Evolutionary conservation across 2,888 invertebrate genomes (phyloP).

Genomic region (Leptinotarsa haldemani): DNA sequence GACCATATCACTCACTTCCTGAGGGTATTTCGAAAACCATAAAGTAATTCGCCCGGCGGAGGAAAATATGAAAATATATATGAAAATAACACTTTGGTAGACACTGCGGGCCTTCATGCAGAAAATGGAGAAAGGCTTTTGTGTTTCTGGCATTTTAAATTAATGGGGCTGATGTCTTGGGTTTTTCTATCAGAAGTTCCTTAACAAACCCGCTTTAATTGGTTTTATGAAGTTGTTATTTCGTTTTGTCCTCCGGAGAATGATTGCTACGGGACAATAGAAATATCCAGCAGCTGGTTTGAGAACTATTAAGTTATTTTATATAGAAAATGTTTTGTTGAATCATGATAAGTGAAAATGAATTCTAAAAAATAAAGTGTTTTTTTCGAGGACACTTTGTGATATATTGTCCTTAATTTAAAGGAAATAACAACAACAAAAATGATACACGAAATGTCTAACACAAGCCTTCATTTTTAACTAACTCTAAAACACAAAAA

Average conservation of each 20-base stretch:
- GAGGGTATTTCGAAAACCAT: background rate
- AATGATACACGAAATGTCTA: too few species aligned
- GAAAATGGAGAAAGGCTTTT: constrained; percentile 3
- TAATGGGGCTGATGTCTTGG: background rate
- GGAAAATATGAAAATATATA: background rate
- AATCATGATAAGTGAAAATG: too few species aligned
- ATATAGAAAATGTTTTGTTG: background rate
- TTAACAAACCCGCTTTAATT: background rate
- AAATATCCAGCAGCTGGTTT: background rate
- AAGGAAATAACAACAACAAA: too few species aligned
- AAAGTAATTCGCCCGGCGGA: background rate
- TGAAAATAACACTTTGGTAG: constrained; percentile 9
- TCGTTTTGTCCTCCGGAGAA: constrained; percentile 2
- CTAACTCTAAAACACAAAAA: too few species aligned
- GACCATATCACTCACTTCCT: constrained; percentile 18
- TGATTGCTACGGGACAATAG: background rate
- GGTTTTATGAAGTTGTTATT: background rate
- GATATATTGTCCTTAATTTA: too few species aligned
- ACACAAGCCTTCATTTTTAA: too few species aligned
- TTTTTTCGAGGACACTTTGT: too few species aligned
- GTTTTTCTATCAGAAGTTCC: background rate
- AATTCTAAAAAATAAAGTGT: too few species aligned
- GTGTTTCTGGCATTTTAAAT: constrained; percentile 10
- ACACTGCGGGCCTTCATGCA: background rate
- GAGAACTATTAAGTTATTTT: background rate